Evolutionary conservation across 2,888 invertebrate genomes (phyloP).

Genomic region (Dicyrtomina minuta): DNA sequence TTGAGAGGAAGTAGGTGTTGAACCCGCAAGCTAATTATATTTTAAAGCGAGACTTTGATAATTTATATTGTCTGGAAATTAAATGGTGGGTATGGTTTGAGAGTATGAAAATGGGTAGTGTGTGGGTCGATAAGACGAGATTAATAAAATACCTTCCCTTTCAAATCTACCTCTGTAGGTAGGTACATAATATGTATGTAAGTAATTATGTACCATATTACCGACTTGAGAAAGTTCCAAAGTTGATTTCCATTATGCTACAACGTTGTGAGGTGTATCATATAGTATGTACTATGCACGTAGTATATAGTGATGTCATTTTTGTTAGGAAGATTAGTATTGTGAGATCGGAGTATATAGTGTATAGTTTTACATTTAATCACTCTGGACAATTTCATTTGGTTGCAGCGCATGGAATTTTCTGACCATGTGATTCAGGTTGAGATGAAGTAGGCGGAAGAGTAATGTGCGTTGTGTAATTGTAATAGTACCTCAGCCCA

Average conservation of each 20-base stretch:
- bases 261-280: too few relatives aligned
- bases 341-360: too few relatives aligned
- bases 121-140: slow-evolving; percentile 14
- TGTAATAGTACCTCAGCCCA: not conserved
- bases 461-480: slow-evolving; percentile 5
- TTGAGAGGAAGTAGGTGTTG: slow-evolving; percentile 17
- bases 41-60: slow-evolving; percentile 12
- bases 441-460: slow-evolving; percentile 19
- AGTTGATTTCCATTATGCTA: too few relatives aligned
- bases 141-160: slow-evolving; percentile 13
- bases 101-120: slow-evolving; percentile 1
- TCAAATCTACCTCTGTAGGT: too few relatives aligned
- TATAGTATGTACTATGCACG: too few relatives aligned
- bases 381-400: too few relatives aligned
- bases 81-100: slow-evolving; percentile 1
- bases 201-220: too few relatives aligned
- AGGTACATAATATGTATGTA: too few relatives aligned
- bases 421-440: slow-evolving; percentile 3
- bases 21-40: slow-evolving; percentile 21
- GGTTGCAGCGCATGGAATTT: not conserved
- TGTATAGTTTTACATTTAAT: too few relatives aligned
- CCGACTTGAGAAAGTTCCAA: too few relatives aligned
- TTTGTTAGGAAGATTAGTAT: not conserved
- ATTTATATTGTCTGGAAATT: slow-evolving; percentile 24
- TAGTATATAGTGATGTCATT: too few relatives aligned